Percentiles rank a stretch among this genome's conserved stretches.
These are phyloP conservation scores for Norana najaformis DNA, from an alignment of 2,888 invertebrate species.

Conservation along the genomic window DNA sequence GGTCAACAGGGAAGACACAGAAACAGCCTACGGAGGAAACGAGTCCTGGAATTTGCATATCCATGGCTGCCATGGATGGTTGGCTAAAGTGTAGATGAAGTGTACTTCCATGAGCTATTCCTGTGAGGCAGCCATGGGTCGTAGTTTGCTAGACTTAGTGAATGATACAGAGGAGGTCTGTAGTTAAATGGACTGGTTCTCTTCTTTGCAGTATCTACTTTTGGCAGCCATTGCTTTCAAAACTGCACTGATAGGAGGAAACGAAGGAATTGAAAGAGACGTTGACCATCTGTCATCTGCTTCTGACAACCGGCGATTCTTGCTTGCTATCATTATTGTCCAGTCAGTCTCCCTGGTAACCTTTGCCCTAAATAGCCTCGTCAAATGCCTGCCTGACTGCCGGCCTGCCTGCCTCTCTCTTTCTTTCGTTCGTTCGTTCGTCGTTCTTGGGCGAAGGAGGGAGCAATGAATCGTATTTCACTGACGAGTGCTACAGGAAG, in stretches of 20 bases:
- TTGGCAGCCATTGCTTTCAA: background rate
- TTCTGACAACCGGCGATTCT: background rate
- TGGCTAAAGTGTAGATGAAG: too few species aligned
- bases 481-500: background rate
- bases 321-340: background rate
- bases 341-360: background rate
- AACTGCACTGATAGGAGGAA: background rate
- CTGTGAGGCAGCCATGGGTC: too few species aligned
- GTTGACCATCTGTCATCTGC: background rate
- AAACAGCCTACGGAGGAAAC: too few species aligned
- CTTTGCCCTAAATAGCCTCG: background rate
- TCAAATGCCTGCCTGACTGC: background rate
- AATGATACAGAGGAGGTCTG: too few species aligned
- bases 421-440: background rate
- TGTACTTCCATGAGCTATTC: too few species aligned
- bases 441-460: background rate
- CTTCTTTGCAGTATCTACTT: background rate
- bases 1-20: too few species aligned
- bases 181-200: too few species aligned
- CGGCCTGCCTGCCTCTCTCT: background rate
- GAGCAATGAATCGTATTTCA: too few species aligned
- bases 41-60: too few species aligned
- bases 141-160: too few species aligned
- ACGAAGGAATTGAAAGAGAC: background rate
- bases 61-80: too few species aligned